Evolutionary conservation across 2,797 vertebrate genomes (phyloP), one percentile per base, ranked within the genome.

Genomic region (Phrynocephalus vlangalii): DNA sequence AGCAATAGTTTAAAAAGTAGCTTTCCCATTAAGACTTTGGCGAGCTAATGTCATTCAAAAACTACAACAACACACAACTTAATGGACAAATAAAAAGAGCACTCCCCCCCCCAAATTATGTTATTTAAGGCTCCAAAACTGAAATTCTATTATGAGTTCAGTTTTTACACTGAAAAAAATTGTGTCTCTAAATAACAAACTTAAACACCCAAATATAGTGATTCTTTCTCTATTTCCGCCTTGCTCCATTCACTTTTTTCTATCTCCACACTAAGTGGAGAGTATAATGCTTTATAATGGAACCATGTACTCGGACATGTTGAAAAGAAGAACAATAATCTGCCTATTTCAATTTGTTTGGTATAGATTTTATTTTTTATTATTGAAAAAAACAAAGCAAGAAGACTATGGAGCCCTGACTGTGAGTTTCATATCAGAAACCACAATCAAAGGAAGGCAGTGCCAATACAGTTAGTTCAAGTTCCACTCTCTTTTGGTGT

Each of bases 401-500:
- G 28, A 30, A 50, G 56, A 88, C 28, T 8, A 79, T 24, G 52
- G 16, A 85, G 71, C 44, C 33, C 26, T 81, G 70, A 89, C 78
- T 24, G 33, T 6, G 0, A 76, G 90, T 89, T 94, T 90, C 83
- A 87, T 90, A 89, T 90, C 91, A 89, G 0, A 44, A 8, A 63
- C 26, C 92, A 92, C 83, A 73, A 44, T 89, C 88, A 48, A 78
- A 88, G 89, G 30, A 82, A 76, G 85, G 83, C 87, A 88, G 56
- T 8, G 87, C 88, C 33, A 88, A 84, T 89, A 88, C 88, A 33
- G 70, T 67, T 63, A 9, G 20, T 79, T 75, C 77, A 80, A 85
- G 83, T 89, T 28, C 77, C 28, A 13, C 89, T 73, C 48, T 1
- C 90, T 87, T 89, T 90, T 78, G 88, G 90, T 91, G 89, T 87